phyloP scores from a whole-genome alignment of 2,888 invertebrate species.

The Salticus scenicus region DNA sequence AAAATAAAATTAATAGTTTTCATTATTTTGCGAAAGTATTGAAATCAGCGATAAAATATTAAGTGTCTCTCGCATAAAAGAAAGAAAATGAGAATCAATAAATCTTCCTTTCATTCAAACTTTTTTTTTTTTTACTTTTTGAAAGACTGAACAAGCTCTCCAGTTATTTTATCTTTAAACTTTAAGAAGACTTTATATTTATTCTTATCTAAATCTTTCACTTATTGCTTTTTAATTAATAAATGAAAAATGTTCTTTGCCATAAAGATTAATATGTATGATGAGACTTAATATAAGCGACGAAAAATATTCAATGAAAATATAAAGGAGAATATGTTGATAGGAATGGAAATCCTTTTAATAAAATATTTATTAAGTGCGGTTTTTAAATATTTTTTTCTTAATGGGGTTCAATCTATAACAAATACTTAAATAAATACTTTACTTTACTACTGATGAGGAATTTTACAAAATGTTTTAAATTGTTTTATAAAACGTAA shows the following conservation, averaged over 20 bases:
- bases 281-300: not conserved
- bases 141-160: not conserved
- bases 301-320: not conserved
- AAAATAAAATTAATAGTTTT: no score
- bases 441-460: no score
- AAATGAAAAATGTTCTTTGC: not conserved
- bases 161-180: not conserved
- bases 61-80: not conserved
- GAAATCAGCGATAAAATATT: constrained; percentile 2
- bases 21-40: no score
- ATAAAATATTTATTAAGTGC: no score
- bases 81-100: not conserved
- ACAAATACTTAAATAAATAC: no score
- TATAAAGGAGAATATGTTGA: no score
- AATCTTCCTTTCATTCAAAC: not conserved
- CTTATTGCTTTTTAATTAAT: not conserved
- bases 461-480: no score
- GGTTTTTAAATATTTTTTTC: no score
- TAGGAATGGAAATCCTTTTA: no score
- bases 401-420: no score
- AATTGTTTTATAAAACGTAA: no score
- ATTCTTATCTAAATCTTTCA: not conserved
- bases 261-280: not conserved
- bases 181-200: not conserved
- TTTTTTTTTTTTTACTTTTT: not conserved